Base-by-base conservation (phyloP, 1,140 invertebrate genomes). In the Ectropis grisescens region DNA sequence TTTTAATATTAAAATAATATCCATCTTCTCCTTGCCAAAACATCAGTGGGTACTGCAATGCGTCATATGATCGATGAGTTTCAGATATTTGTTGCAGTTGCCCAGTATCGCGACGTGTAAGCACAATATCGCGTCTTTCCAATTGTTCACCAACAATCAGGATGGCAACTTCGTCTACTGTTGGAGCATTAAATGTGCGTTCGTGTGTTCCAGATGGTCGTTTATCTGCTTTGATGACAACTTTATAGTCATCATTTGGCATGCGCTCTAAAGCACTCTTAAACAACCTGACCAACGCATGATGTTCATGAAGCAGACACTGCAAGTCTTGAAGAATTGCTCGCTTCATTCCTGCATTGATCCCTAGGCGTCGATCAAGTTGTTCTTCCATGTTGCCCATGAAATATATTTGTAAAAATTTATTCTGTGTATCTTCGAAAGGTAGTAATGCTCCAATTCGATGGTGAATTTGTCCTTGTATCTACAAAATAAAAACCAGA, bases 401-500 rank as follows among this genome's bases (percentile, higher is more conserved):
- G 35, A 67, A 72, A 28, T 61, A 62, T 50, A 66, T 58, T 69
- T 72, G 55, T 37, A 67, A 49, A 42, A 62, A 70, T 70, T 54
- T 64, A 55, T 65, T 13, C 29, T 46, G 41, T 47, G 32, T 13
- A 52, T 47, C 43, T 52, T 46, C 26, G 26, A 55, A 9, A 41
- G 51, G 52, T 49, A 30, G 37, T 22, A 70, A 48, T 53, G 55
- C 60, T n/a, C n/a, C n/a, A n/a, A n/a, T n/a, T n/a, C n/a, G n/a
- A n/a, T n/a, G n/a, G n/a, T n/a, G n/a, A n/a, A n/a, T n/a, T n/a
- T n/a, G n/a, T n/a, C n/a, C n/a, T n/a, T n/a, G n/a, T n/a, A n/a
- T n/a, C n/a, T n/a, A 12, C 16, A 53, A 51, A 51, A 30, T 45
- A 37, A 45, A 45, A 50, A 40, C 37, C 47, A 49, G 37, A 36